Evolutionary conservation across 2,888 invertebrate genomes (phyloP).

Genomic region (Trypoxylon attenuatum): DNA sequence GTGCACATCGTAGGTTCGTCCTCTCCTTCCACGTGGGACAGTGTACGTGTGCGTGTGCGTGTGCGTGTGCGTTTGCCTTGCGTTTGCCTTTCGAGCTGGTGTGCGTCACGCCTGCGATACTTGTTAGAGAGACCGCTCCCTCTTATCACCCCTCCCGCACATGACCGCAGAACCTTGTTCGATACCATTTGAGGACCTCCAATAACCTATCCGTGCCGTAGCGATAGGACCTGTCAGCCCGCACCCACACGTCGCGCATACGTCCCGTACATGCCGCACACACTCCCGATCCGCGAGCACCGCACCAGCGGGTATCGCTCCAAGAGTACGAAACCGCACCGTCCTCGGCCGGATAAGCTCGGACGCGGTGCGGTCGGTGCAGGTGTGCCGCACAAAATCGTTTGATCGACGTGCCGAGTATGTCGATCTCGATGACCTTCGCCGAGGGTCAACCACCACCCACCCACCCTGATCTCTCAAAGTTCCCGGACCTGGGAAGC

Average conservation of each 20-base stretch:
- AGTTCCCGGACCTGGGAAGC: no score
- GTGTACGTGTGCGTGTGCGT: constrained; percentile 18
- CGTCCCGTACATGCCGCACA: neutral
- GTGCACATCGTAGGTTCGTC: no score
- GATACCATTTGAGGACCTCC: constrained; percentile 71
- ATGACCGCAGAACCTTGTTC: constrained; percentile 57
- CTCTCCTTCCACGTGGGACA: no score
- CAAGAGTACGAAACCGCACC: no score
- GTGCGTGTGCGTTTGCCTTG: neutral
- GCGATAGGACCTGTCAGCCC: constrained; percentile 66
- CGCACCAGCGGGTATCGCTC: no score
- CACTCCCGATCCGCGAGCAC: no score
- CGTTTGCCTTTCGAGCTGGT: no score
- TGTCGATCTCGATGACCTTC: constrained; percentile 54
- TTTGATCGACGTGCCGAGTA: constrained; percentile 52
- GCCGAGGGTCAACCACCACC: constrained; percentile 31
- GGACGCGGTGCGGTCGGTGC: no score
- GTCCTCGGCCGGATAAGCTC: constrained; percentile 35
- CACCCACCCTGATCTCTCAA: no score
- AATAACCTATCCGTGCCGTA: constrained; percentile 67
- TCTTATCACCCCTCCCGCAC: constrained; percentile 59
- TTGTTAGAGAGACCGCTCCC: constrained; percentile 51
- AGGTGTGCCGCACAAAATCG: constrained; percentile 57
- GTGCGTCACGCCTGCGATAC: constrained; percentile 41
- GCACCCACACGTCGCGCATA: constrained; percentile 62